phyloP scores from a whole-genome alignment of 2,113 vertebrate genomes.

The Limnothrissa miodon region DNA sequence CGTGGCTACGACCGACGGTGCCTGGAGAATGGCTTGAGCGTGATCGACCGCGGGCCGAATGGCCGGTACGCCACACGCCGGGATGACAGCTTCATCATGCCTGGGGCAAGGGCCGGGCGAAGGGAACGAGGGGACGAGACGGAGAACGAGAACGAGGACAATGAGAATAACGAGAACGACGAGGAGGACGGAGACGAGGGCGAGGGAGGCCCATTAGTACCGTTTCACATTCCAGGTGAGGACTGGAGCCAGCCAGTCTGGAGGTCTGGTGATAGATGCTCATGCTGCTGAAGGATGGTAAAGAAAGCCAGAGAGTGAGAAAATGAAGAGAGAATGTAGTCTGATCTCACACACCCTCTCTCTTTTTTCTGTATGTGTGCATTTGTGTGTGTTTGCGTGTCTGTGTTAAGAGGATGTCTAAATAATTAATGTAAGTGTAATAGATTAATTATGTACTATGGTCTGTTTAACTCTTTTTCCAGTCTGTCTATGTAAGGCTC shows the following conservation, averaged over 20 bases:
- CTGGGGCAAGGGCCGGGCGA: conserved; percentile 53
- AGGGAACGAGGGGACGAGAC: conserved; percentile 77
- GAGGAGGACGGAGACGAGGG: conserved; percentile 74
- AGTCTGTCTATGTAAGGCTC: too few relatives aligned
- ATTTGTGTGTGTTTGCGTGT: too few relatives aligned
- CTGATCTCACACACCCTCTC: background rate
- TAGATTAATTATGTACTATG: too few relatives aligned
- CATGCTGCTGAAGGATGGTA: too few relatives aligned
- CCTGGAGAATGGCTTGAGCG: conserved; percentile 82
- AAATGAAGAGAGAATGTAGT: too few relatives aligned
- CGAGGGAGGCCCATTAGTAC: conserved; percentile 77
- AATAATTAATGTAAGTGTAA: too few relatives aligned
- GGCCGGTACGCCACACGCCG: conserved; percentile 46
- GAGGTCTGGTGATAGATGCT: too few relatives aligned
- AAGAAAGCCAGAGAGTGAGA: too few relatives aligned
- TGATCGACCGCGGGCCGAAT: conserved; percentile 70
- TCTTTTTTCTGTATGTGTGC: too few relatives aligned
- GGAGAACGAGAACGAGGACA: conserved; percentile 83
- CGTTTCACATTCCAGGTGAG: conserved; percentile 82
- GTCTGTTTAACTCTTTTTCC: too few relatives aligned
- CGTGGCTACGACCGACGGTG: conserved; percentile 79
- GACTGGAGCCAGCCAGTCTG: background rate
- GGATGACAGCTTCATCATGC: background rate
- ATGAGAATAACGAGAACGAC: conserved; percentile 81
- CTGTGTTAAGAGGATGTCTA: too few relatives aligned